These are phyloP conservation scores for Huso huso DNA, from an alignment of 2,797 vertebrate genomes.

Conservation along the genomic window DNA sequence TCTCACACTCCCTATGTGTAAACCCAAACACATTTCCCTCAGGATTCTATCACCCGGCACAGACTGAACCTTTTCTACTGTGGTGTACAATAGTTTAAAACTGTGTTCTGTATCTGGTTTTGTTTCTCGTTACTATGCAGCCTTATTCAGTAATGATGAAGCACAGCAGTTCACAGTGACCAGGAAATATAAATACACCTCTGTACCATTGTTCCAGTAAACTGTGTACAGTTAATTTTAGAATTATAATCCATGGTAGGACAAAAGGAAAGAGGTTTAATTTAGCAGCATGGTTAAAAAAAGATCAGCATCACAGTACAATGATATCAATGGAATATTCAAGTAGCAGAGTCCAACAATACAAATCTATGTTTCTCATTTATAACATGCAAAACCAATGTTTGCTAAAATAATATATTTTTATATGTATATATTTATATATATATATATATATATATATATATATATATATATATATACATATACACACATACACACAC, in stretches of 20 bases:
- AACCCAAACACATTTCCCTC: too few species aligned
- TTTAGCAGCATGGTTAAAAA: neutral
- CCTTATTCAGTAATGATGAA: constrained; percentile 37
- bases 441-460: neutral
- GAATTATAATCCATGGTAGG: neutral
- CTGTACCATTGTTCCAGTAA: neutral
- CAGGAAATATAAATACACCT: neutral
- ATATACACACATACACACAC: too few species aligned
- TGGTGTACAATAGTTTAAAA: constrained; percentile 49
- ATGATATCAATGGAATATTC: too few species aligned
- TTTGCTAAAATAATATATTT: too few species aligned
- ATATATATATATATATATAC: neutral
- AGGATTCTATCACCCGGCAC: constrained; percentile 26
- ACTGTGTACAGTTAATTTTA: neutral
- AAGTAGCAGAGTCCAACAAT: too few species aligned
- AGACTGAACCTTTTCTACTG: constrained; percentile 58
- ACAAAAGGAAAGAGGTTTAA: neutral
- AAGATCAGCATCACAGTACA: too few species aligned
- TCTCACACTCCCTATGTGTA: too few species aligned
- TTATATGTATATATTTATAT: too few species aligned
- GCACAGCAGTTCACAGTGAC: constrained; percentile 40
- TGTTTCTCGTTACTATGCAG: constrained; percentile 59
- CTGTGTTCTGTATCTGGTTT: constrained; percentile 47
- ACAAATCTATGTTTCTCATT: too few species aligned
- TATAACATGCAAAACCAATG: too few species aligned